phyloP scores from a whole-genome alignment of 1,140 invertebrate genomes.

The Nymphalis io region DNA sequence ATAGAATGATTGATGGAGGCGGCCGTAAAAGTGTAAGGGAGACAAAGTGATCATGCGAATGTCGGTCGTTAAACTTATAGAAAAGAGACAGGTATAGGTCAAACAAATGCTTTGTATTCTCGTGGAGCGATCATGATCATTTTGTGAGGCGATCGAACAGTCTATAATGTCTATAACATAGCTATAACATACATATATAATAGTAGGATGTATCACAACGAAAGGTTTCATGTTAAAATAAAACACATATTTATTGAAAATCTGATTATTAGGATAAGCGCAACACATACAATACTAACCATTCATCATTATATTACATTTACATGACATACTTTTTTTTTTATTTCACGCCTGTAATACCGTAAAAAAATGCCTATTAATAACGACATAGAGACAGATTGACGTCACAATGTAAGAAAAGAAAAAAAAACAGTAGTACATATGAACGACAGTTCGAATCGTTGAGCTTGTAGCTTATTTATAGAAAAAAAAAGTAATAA shows the following conservation, averaged over 20 bases:
- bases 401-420: background rate
- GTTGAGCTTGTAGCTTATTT: no score
- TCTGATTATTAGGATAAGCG: slow-evolving; percentile 72
- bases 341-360: slow-evolving; percentile 10
- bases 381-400: slow-evolving; percentile 8
- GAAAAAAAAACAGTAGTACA: background rate
- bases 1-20: no score
- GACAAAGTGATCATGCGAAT: no score
- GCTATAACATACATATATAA: no score
- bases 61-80: no score
- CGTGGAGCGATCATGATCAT: no score
- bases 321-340: slow-evolving; percentile 3
- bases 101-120: no score
- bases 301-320: slow-evolving; percentile 30
- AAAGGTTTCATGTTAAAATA: slow-evolving; percentile 41
- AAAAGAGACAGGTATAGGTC: no score
- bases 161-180: no score
- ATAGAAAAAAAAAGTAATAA: background rate
- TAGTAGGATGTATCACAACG: background rate
- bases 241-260: slow-evolving; percentile 67
- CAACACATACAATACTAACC: slow-evolving; percentile 54
- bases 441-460: no score
- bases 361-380: slow-evolving; percentile 16
- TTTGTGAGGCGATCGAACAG: no score
- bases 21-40: no score